Base-by-base conservation (phyloP, 2,113 vertebrate species). In the Onychorhynchus coronatus region DNA sequence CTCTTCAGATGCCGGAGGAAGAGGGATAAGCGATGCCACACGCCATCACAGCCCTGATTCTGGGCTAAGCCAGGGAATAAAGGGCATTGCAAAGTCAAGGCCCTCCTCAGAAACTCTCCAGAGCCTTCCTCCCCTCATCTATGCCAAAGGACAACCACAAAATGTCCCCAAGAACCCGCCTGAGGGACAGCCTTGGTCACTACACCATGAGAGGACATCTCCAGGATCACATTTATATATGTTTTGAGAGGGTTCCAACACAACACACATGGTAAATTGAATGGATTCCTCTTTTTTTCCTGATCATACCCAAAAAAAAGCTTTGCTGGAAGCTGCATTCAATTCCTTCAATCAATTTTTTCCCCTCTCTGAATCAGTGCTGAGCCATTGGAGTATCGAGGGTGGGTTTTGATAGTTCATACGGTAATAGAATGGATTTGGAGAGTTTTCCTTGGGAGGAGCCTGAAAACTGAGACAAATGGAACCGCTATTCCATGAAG, bases 1-100 rank as follows among this genome's bases (percentile, higher is more conserved):
- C 85, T 84, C 86, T 84, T 91, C 85, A 85, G 58, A 77, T 46
- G 72, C 76, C 91, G 46, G 86, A 74, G 63, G 55, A 76, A 70
- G 78, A 80, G 52, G 56, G 63, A 90, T 83, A 76, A 96, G 68
- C 1, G 22, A 44, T 12, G 20, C 91, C 65, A 47, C 3, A 6
- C 56, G 68, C 70, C 37, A 42, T 42, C 33, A 24, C 59, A 90
- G 82, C 14, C 82, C 56, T 27, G 33, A 58, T 41, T 52, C 39
- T 30, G 41, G 79, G 72, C 49, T 81, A 27, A 52, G 49, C 13
- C 61, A 81, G 41, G 31, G 33, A 23, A 52, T 9, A 49, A 62
- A 91, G 65, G 65, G n/a, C 8, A 25, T 61, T 49, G 33, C 23
- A 53, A 86, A 92, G 88, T 61, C 79, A 92, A 56, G 31, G n/a